A percentile compares a stretch with the other conserved stretches of the same genome.
These are phyloP conservation scores for Papilio polytes DNA, from an alignment of 1,140 invertebrate species.

Conservation along the genomic window DNA sequence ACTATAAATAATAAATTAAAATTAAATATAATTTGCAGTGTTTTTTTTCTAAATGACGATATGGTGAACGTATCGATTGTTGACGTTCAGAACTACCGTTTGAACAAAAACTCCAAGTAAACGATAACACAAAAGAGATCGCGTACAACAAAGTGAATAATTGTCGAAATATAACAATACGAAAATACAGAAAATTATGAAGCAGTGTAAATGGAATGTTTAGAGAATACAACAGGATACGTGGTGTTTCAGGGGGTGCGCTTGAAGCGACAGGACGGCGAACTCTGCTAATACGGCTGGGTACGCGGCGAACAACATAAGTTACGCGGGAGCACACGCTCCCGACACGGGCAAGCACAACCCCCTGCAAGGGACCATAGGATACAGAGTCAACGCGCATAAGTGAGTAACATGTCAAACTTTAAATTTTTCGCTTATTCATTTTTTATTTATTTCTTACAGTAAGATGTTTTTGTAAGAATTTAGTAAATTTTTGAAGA, in stretches of 20 bases:
- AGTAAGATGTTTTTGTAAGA: constrained; percentile 20
- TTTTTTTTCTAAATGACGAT: constrained; percentile 38
- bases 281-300: constrained; percentile 75
- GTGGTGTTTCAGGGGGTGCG: constrained; percentile 76
- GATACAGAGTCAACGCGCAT: constrained; percentile 78
- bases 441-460: background rate
- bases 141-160: constrained; percentile 39
- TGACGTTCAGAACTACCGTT: constrained; percentile 56
- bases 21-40: background rate
- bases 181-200: constrained; percentile 24
- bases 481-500: background rate
- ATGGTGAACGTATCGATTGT: constrained; percentile 69
- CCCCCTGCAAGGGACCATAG: constrained; percentile 75
- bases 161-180: constrained; percentile 24
- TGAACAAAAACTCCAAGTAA: constrained; percentile 57
- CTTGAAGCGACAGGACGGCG: constrained; percentile 77
- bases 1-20: background rate
- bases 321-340: constrained; percentile 73
- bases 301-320: constrained; percentile 68
- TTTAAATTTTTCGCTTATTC: background rate
- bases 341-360: constrained; percentile 73
- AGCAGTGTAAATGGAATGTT: constrained; percentile 37
- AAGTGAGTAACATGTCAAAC: constrained; percentile 62
- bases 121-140: constrained; percentile 62
- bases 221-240: constrained; percentile 63